Base-by-base conservation (phyloP, 2,888 invertebrate species). In the Galerucella nymphaeae region DNA sequence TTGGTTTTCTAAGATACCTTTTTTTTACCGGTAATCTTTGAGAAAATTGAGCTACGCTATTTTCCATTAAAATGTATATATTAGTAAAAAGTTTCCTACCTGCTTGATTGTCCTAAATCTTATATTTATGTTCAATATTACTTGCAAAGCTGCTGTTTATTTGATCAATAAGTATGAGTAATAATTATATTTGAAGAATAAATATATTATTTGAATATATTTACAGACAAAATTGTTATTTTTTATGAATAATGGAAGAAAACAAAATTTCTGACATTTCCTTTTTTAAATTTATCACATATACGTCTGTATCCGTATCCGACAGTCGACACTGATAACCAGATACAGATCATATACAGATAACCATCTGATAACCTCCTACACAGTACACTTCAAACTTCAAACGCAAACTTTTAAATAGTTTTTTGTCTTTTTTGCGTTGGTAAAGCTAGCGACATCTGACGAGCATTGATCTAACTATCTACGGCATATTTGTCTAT, bases 1-100 rank as follows among this genome's bases (percentile, higher is more conserved):
- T 75, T 41, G 77, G 70, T 58, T 74, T 77, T 63, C 71, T 75
- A 61, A 45, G 62, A 18, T 61, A 30, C 9, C 70, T 62, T 64
- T 67, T 72, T 55, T 48, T 62, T 50, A 16, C 50, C 45, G 63
- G 41, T 59, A 61, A 66, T 70, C 62, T 55, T 70, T 73, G 66
- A 23, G 70, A 70, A 59, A 5, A 58, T 42, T 55, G 55, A 10
- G 66, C 8, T 41, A 11, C 4, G 16, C 50, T 50, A 55, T 16
- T 58, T 38, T 61, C 67, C 67, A 67, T 67, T 30, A 48, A 38
- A 1, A 67, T 30, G 13, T 59, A 41, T 38, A 61, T 30, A 58
- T 45, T 9, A 45, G 5, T 61, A 11, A 23, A 14, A 6, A 58
- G 45, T 16, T 58, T 55, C 55, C 11, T 59, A 67, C 67, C 67